Evolutionary conservation across 92 coral and sea anemone species (phyloP).

Genomic region (Zoanthus sociatus): DNA sequence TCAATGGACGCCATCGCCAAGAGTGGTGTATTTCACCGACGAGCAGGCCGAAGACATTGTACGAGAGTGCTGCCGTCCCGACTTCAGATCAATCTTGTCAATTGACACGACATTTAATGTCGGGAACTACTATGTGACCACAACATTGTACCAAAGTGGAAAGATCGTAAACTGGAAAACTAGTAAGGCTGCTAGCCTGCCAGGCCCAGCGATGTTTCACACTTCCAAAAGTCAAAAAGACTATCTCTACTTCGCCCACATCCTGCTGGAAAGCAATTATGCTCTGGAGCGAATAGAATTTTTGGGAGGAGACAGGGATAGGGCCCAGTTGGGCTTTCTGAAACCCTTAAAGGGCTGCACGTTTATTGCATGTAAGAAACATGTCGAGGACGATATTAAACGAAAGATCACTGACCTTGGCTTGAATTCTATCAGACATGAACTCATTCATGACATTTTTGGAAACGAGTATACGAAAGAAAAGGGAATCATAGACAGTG

Average conservation of each 20-base stretch:
- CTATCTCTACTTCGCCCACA: conserved; percentile 43
- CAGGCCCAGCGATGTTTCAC: conserved; percentile 67
- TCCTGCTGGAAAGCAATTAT: conserved; percentile 41
- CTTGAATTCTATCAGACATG: conserved; percentile 43
- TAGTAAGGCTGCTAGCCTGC: conserved; percentile 52
- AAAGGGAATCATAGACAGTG: conserved; percentile 56
- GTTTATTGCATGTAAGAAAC: conserved; percentile 65
- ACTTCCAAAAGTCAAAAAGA: conserved; percentile 47
- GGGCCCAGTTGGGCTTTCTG: conserved; percentile 11
- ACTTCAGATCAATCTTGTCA: conserved; percentile 42
- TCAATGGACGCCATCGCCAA: conserved; percentile 66
- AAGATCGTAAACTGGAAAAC: conserved; percentile 47
- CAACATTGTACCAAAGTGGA: conserved; percentile 59
- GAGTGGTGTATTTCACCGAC: conserved; percentile 55
- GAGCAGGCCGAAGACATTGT: conserved; percentile 47
- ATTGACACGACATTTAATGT: conserved; percentile 55
- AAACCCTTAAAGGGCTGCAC: conserved; percentile 6
- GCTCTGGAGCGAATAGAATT: background rate
- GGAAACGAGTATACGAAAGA: conserved; percentile 43
- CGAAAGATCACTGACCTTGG: conserved; percentile 61
- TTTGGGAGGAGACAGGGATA: conserved; percentile 14
- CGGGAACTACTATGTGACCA: conserved; percentile 58
- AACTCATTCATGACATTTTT: conserved; percentile 51
- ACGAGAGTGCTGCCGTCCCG: conserved; percentile 57
- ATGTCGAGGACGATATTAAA: conserved; percentile 62